A percentile compares a stretch with the other conserved stretches of the same genome.
Conservation (phyloP, 2,888 invertebrate genomes). For the Chloroclysta siterata region DNA sequence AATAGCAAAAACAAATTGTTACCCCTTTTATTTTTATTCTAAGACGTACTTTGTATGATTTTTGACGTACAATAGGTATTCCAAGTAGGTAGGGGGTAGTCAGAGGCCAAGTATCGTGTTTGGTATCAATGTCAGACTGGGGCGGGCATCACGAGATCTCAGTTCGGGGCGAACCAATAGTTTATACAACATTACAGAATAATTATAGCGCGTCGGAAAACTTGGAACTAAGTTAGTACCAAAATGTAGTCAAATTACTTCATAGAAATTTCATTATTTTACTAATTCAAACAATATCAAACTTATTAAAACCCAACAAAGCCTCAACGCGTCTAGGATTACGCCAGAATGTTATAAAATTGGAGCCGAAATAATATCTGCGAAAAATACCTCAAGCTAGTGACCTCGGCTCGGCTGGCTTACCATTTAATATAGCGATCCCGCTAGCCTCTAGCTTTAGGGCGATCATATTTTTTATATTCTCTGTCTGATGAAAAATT, state of each 20-base stretch:
- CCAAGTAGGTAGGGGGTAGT: no score
- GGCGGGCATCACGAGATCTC: no score
- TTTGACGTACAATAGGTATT: no score
- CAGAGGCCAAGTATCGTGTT: no score
- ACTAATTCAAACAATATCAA: conserved; percentile 2
- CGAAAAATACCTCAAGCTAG: conserved; percentile 28
- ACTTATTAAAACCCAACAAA: conserved; percentile 19
- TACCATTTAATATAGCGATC: conserved; percentile 33
- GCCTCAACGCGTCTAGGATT: conserved; percentile 6
- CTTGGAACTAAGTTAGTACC: background rate
- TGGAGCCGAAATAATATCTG: conserved; percentile 26
- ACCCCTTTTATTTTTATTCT: no score
- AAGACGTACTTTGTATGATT: no score
- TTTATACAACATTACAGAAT: no score
- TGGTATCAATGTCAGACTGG: no score
- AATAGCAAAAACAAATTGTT: no score
- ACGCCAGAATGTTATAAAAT: conserved; percentile 11
- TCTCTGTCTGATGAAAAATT: conserved; percentile 38
- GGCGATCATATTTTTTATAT: conserved; percentile 38
- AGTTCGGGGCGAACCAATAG: no score
- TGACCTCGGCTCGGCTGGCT: conserved; percentile 19
- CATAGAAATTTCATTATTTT: background rate
- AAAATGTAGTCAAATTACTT: no score
- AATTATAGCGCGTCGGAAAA: no score
- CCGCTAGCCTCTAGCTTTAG: conserved; percentile 20